Conservation (phyloP, 1,140 invertebrate genomes). For the Aplysia californica region DNA sequence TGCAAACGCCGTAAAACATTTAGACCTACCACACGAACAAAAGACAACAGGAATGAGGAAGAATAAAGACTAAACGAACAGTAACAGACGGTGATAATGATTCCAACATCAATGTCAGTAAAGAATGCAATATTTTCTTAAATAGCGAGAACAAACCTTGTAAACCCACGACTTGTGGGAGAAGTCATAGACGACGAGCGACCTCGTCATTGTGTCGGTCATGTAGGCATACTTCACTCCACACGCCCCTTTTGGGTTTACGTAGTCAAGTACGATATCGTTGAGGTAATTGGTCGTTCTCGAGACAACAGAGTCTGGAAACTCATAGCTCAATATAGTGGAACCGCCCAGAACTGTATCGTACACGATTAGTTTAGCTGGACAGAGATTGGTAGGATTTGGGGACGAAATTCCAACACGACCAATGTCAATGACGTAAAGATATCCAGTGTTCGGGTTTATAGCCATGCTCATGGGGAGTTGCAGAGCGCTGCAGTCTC, state of each 20-base stretch:
- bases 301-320: conserved; percentile 33
- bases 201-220: conserved; percentile 37
- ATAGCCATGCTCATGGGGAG: background rate
- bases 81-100: too few species aligned
- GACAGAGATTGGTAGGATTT: conserved; percentile 30
- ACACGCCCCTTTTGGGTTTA: conserved; percentile 19
- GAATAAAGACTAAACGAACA: too few species aligned
- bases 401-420: too few species aligned
- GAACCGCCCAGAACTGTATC: conserved; percentile 36
- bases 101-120: too few species aligned
- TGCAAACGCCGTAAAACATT: too few species aligned
- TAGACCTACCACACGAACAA: too few species aligned
- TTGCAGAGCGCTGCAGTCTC: background rate
- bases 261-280: conserved; percentile 50
- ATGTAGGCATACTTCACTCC: conserved; percentile 52
- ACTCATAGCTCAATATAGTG: conserved; percentile 34
- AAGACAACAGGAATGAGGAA: too few species aligned
- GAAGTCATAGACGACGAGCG: conserved; percentile 45
- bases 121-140: too few species aligned
- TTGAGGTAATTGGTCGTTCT: conserved; percentile 39
- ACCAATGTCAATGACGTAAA: conserved; percentile 49
- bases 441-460: conserved; percentile 31
- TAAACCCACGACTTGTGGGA: conserved; percentile 34
- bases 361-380: conserved; percentile 47
- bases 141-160: too few species aligned